Evolutionary conservation across 2,888 invertebrate genomes (phyloP), one percentile per base, ranked within the genome.

Genomic region (Stratiomys singularior): DNA sequence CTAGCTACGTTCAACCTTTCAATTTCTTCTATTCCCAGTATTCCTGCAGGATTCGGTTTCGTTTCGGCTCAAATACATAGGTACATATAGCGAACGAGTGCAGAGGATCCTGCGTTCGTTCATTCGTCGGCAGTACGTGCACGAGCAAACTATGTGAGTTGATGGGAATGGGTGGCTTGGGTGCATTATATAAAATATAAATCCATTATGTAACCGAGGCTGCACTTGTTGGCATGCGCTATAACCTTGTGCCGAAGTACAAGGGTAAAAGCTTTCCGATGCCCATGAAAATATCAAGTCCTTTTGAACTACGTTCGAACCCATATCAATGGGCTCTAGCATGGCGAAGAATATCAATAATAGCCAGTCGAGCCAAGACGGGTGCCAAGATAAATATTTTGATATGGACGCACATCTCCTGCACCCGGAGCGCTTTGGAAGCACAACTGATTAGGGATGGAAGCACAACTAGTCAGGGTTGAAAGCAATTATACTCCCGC

Each of bases 221-320:
- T 46, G 46, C 58, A 21, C 5, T 25, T 7, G 25, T 71, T 69
- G 28, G 63, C 79, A 78, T 80, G 78, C 78, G 78, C 78, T 52
- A 58, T 78, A 74, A 78, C 78, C 77, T 78, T 78, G 76, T 76
- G 72, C 64, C 77, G 64, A 72, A 76, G 76, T 76, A 76, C 63
- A 76, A 76, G 76, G 76, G 64, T 76, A 71, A 71, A 69, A 78
- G 69, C 76, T 63, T 63, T 76, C 58, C 28, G 67, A 25, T 76
- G 78, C 74, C 69, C 71, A 56, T 71, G 71, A 76, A 74, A 74
- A 58, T 69, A 23, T 74, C 18, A 30, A 25, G 28, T 64, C 64
- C 30, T 27, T 30, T 64, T 25, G 64, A 13, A 7, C 30, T 5
- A 64, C 30, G 64, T 11, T 23, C 64, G 30, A 15, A 64, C 30